Conservation (phyloP, 35 echinoderm and acorn worm genomes). For the Anneissia japonica region DNA sequence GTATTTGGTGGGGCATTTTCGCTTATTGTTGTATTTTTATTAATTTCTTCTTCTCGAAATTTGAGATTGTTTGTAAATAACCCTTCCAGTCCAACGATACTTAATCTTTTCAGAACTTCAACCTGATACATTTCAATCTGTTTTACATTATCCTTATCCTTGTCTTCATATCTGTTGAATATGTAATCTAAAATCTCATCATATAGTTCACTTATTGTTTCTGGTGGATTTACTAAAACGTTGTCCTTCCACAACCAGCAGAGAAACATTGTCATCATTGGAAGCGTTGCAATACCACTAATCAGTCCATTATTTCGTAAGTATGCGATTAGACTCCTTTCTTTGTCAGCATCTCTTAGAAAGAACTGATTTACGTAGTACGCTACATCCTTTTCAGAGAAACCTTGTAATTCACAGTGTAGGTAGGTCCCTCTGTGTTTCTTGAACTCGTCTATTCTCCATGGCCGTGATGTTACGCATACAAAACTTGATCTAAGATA, state of each 20-base stretch:
- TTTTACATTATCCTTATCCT: neutral
- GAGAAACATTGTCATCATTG: constrained; percentile 20
- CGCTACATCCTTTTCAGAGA: neutral
- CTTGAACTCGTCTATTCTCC: neutral
- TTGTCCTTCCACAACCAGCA: constrained; percentile 27
- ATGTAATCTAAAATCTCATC: neutral
- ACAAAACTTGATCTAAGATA: neutral
- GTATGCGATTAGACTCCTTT: constrained; percentile 5
- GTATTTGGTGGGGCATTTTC: neutral
- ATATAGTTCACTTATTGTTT: neutral
- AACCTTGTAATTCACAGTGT: neutral
- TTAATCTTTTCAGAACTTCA: neutral
- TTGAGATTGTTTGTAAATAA: neutral
- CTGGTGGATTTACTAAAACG: neutral
- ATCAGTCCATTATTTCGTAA: constrained; percentile 6
- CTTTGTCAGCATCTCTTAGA: neutral
- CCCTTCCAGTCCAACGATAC: neutral
- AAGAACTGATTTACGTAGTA: constrained; percentile 14
- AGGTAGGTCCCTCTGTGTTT: neutral
- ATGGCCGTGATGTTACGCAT: neutral
- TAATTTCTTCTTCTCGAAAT: neutral
- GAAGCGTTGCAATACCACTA: constrained; percentile 5
- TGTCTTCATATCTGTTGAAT: neutral
- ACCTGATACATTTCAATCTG: neutral
- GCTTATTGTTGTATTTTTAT: neutral